These are phyloP conservation scores for Epizoanthus stellaris DNA, from an alignment of 92 coral and sea anemone species.

Conservation along the genomic window DNA sequence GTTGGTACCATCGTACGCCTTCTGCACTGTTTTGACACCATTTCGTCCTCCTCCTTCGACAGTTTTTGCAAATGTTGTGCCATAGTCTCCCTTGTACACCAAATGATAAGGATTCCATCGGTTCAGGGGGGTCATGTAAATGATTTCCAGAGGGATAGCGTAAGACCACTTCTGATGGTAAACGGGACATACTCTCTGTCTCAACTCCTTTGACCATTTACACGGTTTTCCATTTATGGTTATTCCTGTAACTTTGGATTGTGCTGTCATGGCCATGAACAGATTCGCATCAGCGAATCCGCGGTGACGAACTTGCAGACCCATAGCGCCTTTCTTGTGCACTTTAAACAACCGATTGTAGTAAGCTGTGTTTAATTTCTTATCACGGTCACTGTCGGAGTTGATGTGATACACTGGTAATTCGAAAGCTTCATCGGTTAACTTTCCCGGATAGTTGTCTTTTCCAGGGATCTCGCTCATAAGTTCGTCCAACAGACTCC, in stretches of 20 bases:
- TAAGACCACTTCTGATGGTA: constrained; percentile 55
- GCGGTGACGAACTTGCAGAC: constrained; percentile 62
- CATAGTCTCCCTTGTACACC: constrained; percentile 14
- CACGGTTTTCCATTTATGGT: constrained; percentile 13
- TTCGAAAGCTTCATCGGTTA: constrained; percentile 44
- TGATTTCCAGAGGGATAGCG: constrained; percentile 38
- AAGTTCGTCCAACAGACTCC: constrained; percentile 51
- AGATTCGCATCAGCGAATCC: constrained; percentile 78
- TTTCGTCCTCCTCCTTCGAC: constrained; percentile 33
- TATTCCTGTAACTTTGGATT: constrained; percentile 71
- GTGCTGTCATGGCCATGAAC: constrained; percentile 79
- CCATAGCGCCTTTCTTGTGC: constrained; percentile 64
- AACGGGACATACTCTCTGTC: constrained; percentile 12
- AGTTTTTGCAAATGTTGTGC: not conserved
- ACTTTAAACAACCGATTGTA: constrained; percentile 78
- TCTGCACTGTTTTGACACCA: constrained; percentile 6
- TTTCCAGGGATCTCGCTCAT: constrained; percentile 77
- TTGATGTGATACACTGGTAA: constrained; percentile 36
- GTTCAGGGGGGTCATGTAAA: constrained; percentile 42
- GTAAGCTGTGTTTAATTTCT: constrained; percentile 56
- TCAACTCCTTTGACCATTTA: not conserved
- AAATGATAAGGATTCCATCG: constrained; percentile 30
- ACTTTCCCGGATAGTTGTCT: constrained; percentile 71
- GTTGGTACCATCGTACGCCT: constrained; percentile 59
- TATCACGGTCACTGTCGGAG: constrained; percentile 32